Base-by-base conservation (phyloP, 2,888 invertebrate species). In the Cerastis leucographa region DNA sequence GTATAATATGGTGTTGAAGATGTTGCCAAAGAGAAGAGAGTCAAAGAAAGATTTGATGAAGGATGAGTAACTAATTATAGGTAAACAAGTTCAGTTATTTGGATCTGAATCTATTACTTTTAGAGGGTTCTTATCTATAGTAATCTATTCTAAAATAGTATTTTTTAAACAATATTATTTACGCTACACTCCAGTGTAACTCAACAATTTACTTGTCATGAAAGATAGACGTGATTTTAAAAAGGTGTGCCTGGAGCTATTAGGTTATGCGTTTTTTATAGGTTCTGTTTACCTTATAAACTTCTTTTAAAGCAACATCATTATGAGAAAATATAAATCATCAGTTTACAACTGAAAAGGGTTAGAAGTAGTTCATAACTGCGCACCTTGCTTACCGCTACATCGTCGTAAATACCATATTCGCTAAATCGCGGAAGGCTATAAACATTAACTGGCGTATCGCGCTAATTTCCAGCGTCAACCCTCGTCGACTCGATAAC, bases 401-500 rank as follows among this genome's bases (percentile, higher is more conserved):
- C 65, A 69, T 71, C 78, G 81, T 87, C 90, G 91, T 93, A 95
- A 95, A 94, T 93, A 94, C 91, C 92, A 91, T 94, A 93, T 93
- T 94, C 90, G 92, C 93, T 95, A 94, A 95, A 94, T 93, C 92
- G 92, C 93, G 93, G 91, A 94, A 93, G 93, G 93, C 94, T 92
- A 94, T 96, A 95, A 96, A 94, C 92, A 92, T 95, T 93, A 94
- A 94, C 92, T 91, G 91, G 94, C 93, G 94, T 95, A 94, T 94
- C 94, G 93, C 93, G 94, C 92, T 96, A 95, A 96, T 96, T 96
- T 94, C 92, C 94, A 93, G 93, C 95, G 94, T 95, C 94, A 95
- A 94, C 94, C 94, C 94, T 94, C 94, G 92, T 92, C 92, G 93
- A 91, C 92, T 88, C 93, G 95, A 95, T 96, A 96, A 96, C 94